Percentiles rank a stretch among this genome's conserved stretches.
phyloP scores from a whole-genome alignment of 2,113 vertebrate genomes.

The Danio rerio region DNA sequence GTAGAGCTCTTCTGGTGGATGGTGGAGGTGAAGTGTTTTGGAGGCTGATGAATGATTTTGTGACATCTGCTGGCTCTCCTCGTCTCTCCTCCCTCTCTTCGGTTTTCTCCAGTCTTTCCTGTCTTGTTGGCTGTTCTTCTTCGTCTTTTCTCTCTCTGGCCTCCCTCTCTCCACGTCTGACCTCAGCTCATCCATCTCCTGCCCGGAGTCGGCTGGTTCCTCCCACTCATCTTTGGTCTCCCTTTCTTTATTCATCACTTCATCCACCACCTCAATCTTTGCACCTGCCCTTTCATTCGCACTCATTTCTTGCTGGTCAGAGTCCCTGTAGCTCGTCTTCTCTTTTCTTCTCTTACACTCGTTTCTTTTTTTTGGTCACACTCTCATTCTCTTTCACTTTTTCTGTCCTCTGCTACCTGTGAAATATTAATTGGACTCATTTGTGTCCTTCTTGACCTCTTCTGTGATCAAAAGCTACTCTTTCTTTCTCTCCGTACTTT shows the following conservation, averaged over 20 bases:
- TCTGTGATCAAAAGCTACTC: slow-evolving; percentile 49
- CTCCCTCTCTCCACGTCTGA: slow-evolving; percentile 16
- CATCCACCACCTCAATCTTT: slow-evolving; percentile 43
- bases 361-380: neutral
- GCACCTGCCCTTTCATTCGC: slow-evolving; percentile 34
- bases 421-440: slow-evolving; percentile 12
- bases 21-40: slow-evolving; percentile 19
- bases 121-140: slow-evolving; percentile 28
- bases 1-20: slow-evolving; percentile 15
- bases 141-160: slow-evolving; percentile 44
- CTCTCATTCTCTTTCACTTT: slow-evolving; percentile 3
- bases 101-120: slow-evolving; percentile 15
- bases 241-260: slow-evolving; percentile 52
- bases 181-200: slow-evolving; percentile 19
- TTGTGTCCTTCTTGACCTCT: slow-evolving; percentile 19
- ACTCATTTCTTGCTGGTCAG: slow-evolving; percentile 30
- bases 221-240: slow-evolving; percentile 54
- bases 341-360: neutral
- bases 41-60: slow-evolving; percentile 44
- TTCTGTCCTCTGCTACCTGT: slow-evolving; percentile 1
- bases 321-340: slow-evolving; percentile 5
- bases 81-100: slow-evolving; percentile 12
- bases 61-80: slow-evolving; percentile 39
- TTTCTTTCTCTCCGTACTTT: too few relatives aligned
- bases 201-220: slow-evolving; percentile 32